Evolutionary conservation across 2,797 vertebrate species (phyloP).

Genomic region (Platalea minor): DNA sequence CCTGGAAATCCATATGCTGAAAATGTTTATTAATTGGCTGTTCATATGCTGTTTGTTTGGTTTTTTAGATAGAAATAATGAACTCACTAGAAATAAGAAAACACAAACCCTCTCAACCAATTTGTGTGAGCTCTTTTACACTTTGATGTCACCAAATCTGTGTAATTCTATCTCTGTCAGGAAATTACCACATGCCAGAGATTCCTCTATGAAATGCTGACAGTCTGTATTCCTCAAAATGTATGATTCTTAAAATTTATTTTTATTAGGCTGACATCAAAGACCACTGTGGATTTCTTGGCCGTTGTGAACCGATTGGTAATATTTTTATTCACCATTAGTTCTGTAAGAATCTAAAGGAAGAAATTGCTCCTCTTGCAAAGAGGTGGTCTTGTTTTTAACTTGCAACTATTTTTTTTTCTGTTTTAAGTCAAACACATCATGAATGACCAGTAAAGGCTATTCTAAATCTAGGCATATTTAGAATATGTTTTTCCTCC

Average conservation of each 20-base stretch:
- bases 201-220: constrained; percentile 21
- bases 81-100: constrained; percentile 28
- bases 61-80: constrained; percentile 16
- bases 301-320: background rate
- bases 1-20: background rate
- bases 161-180: constrained; percentile 49
- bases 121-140: constrained; percentile 8
- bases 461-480: background rate
- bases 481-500: background rate
- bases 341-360: background rate
- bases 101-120: background rate
- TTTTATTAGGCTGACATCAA: constrained; percentile 31
- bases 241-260: background rate
- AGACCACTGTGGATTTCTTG: background rate
- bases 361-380: background rate
- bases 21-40: constrained; percentile 4
- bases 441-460: background rate
- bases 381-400: background rate
- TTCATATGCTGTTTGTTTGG: background rate
- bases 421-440: background rate
- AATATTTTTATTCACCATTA: background rate
- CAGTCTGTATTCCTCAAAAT: constrained; percentile 8
- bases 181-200: constrained; percentile 52
- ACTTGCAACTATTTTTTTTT: background rate
- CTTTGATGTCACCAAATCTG: constrained; percentile 14